Percentiles rank a stretch among this genome's conserved stretches.
These are phyloP conservation scores for Plotosus lineatus DNA, from an alignment of 2,113 vertebrate genomes.

Conservation along the genomic window DNA sequence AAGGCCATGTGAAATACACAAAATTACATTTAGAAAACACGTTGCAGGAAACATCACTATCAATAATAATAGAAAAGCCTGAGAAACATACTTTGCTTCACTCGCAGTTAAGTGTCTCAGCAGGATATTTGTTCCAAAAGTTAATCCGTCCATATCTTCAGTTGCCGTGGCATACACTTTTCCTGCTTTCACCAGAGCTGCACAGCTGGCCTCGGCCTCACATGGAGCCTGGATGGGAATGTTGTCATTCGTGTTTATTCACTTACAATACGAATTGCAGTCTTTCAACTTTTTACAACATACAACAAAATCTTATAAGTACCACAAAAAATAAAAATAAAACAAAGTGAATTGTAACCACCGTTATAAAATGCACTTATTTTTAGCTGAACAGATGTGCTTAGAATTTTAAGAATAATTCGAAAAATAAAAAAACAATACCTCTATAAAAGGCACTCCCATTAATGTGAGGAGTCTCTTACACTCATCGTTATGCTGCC, in stretches of 20 bases:
- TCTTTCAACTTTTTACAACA: too few species aligned
- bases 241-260: neutral
- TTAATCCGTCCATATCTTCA: conserved; percentile 96
- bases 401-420: neutral
- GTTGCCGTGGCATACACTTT: conserved; percentile 93
- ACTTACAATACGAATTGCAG: neutral
- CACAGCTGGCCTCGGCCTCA: conserved; percentile 93
- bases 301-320: too few species aligned
- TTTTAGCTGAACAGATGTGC: neutral
- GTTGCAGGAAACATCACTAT: neutral
- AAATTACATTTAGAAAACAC: neutral
- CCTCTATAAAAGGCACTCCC: conserved; percentile 91
- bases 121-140: conserved; percentile 89
- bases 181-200: conserved; percentile 82
- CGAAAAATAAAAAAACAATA: conserved; percentile 36
- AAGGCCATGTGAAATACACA: neutral
- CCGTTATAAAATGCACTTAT: neutral
- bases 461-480: conserved; percentile 87
- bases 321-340: neutral
- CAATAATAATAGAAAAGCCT: too few species aligned
- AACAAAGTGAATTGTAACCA: neutral
- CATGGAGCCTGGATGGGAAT: conserved; percentile 77
- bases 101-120: conserved; percentile 93
- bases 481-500: conserved; percentile 91
- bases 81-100: conserved; percentile 82